phyloP scores from a whole-genome alignment of 2,797 vertebrate genomes.

The Taenioides sp. region DNA sequence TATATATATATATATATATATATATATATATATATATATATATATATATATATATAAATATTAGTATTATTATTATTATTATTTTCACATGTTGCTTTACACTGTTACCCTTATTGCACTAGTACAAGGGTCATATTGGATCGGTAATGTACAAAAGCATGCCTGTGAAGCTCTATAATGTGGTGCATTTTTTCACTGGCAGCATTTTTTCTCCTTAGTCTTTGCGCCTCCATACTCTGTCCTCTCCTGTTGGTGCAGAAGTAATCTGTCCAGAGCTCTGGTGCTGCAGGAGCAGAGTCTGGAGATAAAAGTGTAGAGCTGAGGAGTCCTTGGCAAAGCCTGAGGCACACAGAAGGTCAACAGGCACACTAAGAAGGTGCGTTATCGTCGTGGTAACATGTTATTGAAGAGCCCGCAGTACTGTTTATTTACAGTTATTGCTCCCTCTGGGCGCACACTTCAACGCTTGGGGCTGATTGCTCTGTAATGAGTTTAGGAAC shows the following conservation, averaged over 20 bases:
- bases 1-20: too few species aligned
- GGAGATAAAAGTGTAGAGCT: constrained; percentile 86
- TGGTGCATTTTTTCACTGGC: constrained; percentile 35
- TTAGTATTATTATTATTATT: too few species aligned
- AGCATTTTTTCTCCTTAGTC: constrained; percentile 35
- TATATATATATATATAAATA: too few species aligned
- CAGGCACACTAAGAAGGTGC: constrained; percentile 85
- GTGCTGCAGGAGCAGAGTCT: constrained; percentile 66
- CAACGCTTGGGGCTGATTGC: constrained; percentile 83
- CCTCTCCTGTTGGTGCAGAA: constrained; percentile 43
- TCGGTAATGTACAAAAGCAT: constrained; percentile 74
- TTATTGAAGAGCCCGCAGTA: constrained; percentile 87
- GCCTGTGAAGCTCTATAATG: constrained; percentile 64
- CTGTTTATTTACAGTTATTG: constrained; percentile 94
- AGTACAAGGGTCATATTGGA: constrained; percentile 55
- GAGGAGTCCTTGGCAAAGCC: constrained; percentile 85
- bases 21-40: too few species aligned
- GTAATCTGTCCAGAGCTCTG: constrained; percentile 74
- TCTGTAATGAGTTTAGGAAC: constrained; percentile 89
- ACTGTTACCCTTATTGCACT: too few species aligned
- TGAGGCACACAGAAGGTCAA: constrained; percentile 89
- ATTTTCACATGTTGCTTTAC: too few species aligned
- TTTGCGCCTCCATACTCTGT: constrained; percentile 32
- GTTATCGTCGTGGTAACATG: constrained; percentile 89
- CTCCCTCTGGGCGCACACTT: constrained; percentile 88